Evolutionary conservation across 2,888 invertebrate species (phyloP).

Genomic region (Drosophila mulleri): DNA sequence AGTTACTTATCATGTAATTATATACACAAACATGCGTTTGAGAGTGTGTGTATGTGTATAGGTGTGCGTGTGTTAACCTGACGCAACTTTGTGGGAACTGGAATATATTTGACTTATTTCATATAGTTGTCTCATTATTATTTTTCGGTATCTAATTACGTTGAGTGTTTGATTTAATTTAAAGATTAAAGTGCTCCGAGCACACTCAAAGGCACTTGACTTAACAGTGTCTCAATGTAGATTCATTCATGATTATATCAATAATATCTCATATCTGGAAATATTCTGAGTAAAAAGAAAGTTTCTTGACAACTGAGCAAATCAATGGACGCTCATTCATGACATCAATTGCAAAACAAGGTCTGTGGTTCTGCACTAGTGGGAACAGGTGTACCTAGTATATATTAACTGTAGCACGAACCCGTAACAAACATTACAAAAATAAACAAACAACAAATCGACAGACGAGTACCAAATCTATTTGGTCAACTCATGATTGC

Average conservation of each 20-base stretch:
- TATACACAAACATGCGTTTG: conserved; percentile 11
- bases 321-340: neutral
- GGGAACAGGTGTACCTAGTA: neutral
- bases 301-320: neutral
- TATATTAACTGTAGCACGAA: conserved; percentile 21
- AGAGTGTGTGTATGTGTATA: neutral
- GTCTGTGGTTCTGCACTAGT: conserved; percentile 38
- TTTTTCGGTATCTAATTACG: neutral
- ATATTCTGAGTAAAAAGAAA: neutral
- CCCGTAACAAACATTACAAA: conserved; percentile 50
- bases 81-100: conserved; percentile 36
- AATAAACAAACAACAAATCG: neutral
- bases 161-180: neutral
- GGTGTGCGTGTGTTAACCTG: neutral
- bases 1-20: conserved; percentile 58
- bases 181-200: conserved; percentile 1
- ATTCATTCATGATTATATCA: no score
- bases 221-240: neutral
- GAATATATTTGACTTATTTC: conserved; percentile 14
- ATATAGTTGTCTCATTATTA: conserved; percentile 19
- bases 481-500: conserved; percentile 50
- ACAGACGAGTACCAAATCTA: conserved; percentile 32
- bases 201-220: neutral
- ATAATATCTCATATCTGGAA: neutral
- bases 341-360: conserved; percentile 12